phyloP scores from a whole-genome alignment of 1,140 invertebrate genomes.

The Drosophila azteca region DNA sequence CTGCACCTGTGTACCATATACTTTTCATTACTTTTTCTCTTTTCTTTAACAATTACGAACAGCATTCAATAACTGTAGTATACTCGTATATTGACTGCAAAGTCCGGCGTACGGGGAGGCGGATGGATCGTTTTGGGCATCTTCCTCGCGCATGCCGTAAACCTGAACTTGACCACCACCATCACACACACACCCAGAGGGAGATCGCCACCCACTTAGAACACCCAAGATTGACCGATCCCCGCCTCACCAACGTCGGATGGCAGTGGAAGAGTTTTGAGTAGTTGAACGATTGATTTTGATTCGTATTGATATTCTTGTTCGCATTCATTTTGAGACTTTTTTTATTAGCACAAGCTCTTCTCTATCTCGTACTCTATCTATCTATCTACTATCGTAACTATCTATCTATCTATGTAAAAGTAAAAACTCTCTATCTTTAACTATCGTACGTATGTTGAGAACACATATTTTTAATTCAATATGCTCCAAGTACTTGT shows the following conservation, averaged over 20 bases:
- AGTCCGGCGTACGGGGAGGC: constrained; percentile 20
- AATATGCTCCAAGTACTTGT: constrained; percentile 62
- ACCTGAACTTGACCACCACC: constrained; percentile 4
- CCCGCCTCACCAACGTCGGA: constrained; percentile 22
- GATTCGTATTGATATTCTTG: constrained; percentile 19
- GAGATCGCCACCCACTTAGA: constrained; percentile 4
- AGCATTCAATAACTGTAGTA: constrained; percentile 33
- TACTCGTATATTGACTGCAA: constrained; percentile 11
- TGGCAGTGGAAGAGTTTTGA: constrained; percentile 39
- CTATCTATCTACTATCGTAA: constrained; percentile 4
- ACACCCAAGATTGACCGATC: constrained; percentile 15
- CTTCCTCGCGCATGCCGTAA: constrained; percentile 55
- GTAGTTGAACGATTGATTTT: constrained; percentile 50
- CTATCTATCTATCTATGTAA: constrained; percentile 48
- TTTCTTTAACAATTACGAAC: constrained; percentile 18
- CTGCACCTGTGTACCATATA: constrained; percentile 41
- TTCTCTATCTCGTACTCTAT: constrained; percentile 50
- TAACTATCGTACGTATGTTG: constrained; percentile 60
- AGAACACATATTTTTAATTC: constrained; percentile 50
- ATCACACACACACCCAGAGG: constrained; percentile 27
- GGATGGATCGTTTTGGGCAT: constrained; percentile 18
- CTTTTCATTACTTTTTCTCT: neutral
- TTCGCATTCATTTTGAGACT: constrained; percentile 57
- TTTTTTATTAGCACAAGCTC: constrained; percentile 69
- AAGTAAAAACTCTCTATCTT: constrained; percentile 57